Conservation (phyloP, 2,113 vertebrate species). For the Scortum barcoo region DNA sequence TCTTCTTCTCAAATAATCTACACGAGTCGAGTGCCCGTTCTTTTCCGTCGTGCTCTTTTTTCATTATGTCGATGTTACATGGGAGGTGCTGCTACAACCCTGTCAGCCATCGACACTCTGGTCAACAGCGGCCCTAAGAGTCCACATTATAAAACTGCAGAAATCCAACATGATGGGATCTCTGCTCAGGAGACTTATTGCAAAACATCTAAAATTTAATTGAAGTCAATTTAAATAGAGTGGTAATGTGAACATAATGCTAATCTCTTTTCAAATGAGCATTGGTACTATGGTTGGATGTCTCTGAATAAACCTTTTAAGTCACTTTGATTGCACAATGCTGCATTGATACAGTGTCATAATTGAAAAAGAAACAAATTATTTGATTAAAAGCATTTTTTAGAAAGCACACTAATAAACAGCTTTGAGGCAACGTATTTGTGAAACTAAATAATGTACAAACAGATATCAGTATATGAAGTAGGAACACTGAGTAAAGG, state of each 20-base stretch:
- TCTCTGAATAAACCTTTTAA: neutral
- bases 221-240: no score
- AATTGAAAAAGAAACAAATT: neutral
- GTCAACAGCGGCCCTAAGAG: constrained; percentile 92
- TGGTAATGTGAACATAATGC: neutral
- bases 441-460: neutral
- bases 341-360: no score
- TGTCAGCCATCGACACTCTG: constrained; percentile 60
- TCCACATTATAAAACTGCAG: constrained; percentile 84
- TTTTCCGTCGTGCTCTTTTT: neutral
- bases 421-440: neutral
- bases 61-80: constrained; percentile 15
- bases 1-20: neutral
- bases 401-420: no score
- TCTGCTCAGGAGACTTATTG: neutral
- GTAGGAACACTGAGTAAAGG: no score
- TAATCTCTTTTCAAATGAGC: no score
- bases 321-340: neutral
- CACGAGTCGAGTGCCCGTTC: neutral
- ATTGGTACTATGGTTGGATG: neutral
- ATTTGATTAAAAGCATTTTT: no score
- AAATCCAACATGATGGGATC: neutral
- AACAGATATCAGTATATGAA: neutral
- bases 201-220: neutral
- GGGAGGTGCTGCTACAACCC: constrained; percentile 24